Evolutionary conservation across 2,888 invertebrate species (phyloP).

Genomic region (Apodemia hepburni): DNA sequence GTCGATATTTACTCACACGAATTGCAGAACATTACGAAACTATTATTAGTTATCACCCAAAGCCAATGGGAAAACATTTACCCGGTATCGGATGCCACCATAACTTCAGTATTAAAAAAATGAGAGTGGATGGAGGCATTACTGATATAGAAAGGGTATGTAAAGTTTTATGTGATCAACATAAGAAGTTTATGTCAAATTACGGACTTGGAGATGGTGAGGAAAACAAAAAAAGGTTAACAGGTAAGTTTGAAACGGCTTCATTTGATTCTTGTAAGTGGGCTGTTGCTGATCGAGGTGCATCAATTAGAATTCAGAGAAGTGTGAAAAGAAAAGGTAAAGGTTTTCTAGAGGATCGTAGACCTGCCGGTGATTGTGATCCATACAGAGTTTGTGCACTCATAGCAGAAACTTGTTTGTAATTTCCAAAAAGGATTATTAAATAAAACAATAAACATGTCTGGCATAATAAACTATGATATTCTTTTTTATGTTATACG

Average conservation of each 20-base stretch:
- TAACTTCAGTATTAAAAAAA: slow-evolving; percentile 92
- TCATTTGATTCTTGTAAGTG: slow-evolving; percentile 93
- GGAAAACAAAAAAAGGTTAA: slow-evolving; percentile 96
- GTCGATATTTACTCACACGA: slow-evolving; percentile 89
- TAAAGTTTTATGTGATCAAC: slow-evolving; percentile 78
- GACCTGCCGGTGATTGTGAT: slow-evolving; percentile 95
- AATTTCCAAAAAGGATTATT: slow-evolving; percentile 15
- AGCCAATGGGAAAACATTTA: slow-evolving; percentile 91
- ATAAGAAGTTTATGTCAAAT: slow-evolving; percentile 88
- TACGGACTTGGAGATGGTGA: slow-evolving; percentile 92
- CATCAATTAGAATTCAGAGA: slow-evolving; percentile 95
- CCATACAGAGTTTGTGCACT: slow-evolving; percentile 84
- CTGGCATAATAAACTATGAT: background rate
- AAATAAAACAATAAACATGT: background rate
- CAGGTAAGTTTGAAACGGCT: slow-evolving; percentile 96
- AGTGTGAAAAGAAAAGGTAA: slow-evolving; percentile 91
- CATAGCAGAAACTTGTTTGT: slow-evolving; percentile 57
- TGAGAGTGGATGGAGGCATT: slow-evolving; percentile 88
- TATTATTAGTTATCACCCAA: slow-evolving; percentile 85
- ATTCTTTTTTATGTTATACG: slow-evolving; percentile 17
- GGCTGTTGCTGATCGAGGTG: slow-evolving; percentile 94
- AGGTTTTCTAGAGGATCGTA: slow-evolving; percentile 96
- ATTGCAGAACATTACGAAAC: slow-evolving; percentile 92
- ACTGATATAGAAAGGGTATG: slow-evolving; percentile 93
- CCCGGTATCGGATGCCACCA: slow-evolving; percentile 93